Evolutionary conservation across 2,113 vertebrate species (phyloP), one percentile per base, ranked within the genome.

Genomic region (Cavia aperea): DNA sequence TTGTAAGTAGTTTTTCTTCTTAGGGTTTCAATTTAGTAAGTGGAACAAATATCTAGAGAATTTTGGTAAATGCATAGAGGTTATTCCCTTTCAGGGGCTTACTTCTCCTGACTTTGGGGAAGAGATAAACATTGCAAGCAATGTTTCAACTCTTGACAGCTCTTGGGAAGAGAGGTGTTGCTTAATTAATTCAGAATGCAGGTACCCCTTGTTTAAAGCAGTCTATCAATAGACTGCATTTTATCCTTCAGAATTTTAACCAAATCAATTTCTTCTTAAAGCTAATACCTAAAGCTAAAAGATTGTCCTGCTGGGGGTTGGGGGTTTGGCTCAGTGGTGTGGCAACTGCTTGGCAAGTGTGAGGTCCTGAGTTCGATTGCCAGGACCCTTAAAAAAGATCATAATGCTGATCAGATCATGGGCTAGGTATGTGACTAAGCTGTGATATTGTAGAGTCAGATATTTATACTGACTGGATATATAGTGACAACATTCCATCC

Each of bases 1-100:
- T 82, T 98, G 98, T 98, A 97, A 98, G 98, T 98, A 96, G 58
- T 31, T 65, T 70, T 91, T 81, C 62, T 58, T 66, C 83, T 29
- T 29, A 18, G 66, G 33, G n/a, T 86, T 94, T 79, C 49, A 46
- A 46, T 33, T 51, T 54, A 60, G 39, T 33, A 49, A 46, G 19
- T 11, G 14, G 49, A 84, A 75, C 75, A n/a, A 60, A 12, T 51
- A 7, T 70, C 75, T 88, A 90, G 94, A 94, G 75, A 49, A 63
- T 79, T 58, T 0, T 4, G 90, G 92, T 75, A 54, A 68, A 0
- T 72, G 68, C 93, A 81, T 0, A 1, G 58, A 36, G 0, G 56
- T 86, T 72, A 43, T 54, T 89, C 72, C 92, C 36, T 94, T 82
- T 58, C 68, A 72, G 86, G 90, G 90, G 39, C 70, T 93, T 60